phyloP scores from a whole-genome alignment of 2,888 invertebrate species.

The Gasteruption jaculator region DNA sequence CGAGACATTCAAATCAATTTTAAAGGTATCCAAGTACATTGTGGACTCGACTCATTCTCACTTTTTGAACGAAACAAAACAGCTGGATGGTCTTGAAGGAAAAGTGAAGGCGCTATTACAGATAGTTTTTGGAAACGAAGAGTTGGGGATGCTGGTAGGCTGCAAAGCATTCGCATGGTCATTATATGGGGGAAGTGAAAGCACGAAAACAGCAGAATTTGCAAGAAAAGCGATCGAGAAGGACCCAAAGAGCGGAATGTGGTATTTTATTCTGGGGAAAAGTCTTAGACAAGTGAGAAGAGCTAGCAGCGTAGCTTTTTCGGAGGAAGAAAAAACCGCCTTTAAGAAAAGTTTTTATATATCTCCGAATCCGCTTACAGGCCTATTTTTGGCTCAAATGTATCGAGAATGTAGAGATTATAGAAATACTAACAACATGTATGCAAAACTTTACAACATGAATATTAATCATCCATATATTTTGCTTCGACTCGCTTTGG shows the following conservation, averaged over 20 bases:
- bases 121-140: conserved; percentile 6
- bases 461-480: too few species aligned
- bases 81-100: too few species aligned
- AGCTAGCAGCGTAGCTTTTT: not conserved
- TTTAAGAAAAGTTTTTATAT: conserved; percentile 11
- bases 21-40: too few species aligned
- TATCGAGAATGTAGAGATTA: too few species aligned
- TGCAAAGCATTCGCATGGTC: conserved; percentile 10
- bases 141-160: conserved; percentile 9
- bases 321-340: not conserved
- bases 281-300: conserved; percentile 14
- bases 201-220: not conserved
- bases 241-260: conserved; percentile 12
- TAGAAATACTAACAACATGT: too few species aligned
- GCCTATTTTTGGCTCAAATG: conserved; percentile 14
- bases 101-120: too few species aligned
- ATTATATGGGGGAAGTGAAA: conserved; percentile 3
- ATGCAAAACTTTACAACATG: too few species aligned
- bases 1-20: too few species aligned
- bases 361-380: conserved; percentile 9
- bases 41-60: too few species aligned
- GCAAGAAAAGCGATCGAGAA: conserved; percentile 12
- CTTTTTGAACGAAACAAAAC: too few species aligned
- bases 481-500: too few species aligned
- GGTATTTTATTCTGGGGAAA: conserved; percentile 17